Evolutionary conservation across 1,140 invertebrate genomes (phyloP), one percentile per base, ranked within the genome.

Genomic region (Drosophila elegans): DNA sequence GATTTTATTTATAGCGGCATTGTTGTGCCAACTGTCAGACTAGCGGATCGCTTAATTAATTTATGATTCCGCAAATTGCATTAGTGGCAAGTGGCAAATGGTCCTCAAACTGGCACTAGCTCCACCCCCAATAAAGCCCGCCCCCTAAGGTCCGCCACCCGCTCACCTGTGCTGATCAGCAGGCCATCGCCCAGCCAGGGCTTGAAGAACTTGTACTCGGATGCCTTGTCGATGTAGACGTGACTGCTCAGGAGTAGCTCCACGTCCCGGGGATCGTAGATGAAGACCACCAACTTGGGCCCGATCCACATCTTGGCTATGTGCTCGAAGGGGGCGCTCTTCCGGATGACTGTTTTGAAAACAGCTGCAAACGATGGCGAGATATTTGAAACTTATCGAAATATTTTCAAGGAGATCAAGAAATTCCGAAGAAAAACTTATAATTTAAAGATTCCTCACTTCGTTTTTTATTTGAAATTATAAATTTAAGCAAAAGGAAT

Each of bases 151-250:
- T 5, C 27, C 16, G 0, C 6, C 13, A 16, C 21, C 38, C 2
- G 90, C 90, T 93, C 93, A 96, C 96, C 96, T 75, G 95, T 95
- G 67, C 95, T 96, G 69, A 96, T 96, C n/a, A 96, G 94, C 1
- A 96, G 94, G 60, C 95, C 95, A 73, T 96, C 94, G 84, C 95
- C 95, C 12, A 96, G 94, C 95, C 95, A 96, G 2, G 95, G 95
- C 74, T 96, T 94, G 92, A 96, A 96, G 92, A 95, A 95, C 72
- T 93, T 93, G 91, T 96, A 96, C 74, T 96, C 95, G 12, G 93
- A 91, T 7, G 95, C 95, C 92, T 96, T 96, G 91, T 96, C 95
- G 48, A 96, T 95, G 91, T 96, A 95, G 4, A 96, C 95, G 67
- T 96, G 94, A 77, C 95, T 96, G 79, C 95, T 95, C 1, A 96